Conservation (phyloP, 2,888 invertebrate genomes). For the Epinotia ramella region DNA sequence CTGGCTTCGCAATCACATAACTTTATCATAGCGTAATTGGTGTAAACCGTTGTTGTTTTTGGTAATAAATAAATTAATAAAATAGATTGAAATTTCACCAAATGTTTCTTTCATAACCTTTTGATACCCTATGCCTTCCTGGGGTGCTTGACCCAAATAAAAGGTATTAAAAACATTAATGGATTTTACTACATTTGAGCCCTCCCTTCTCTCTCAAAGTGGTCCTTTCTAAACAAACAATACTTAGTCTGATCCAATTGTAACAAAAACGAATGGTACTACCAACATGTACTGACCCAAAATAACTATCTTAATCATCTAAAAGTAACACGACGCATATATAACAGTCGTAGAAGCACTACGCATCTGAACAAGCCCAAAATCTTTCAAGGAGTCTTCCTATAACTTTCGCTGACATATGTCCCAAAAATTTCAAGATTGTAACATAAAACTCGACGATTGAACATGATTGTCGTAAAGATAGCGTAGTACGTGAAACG, state of each 20-base stretch:
- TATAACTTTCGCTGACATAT: slow-evolving; percentile 16
- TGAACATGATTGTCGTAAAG: neutral
- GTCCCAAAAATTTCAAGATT: slow-evolving; percentile 15
- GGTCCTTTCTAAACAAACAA: slow-evolving; percentile 3
- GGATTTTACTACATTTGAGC: neutral
- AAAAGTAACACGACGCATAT: neutral
- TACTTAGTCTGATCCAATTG: neutral
- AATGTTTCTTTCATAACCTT: no score
- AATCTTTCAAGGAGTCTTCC: neutral
- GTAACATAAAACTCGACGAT: neutral
- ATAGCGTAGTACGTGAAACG: slow-evolving; percentile 1
- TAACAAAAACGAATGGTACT: neutral
- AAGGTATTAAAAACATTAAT: no score
- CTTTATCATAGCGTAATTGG: no score
- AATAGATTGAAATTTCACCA: no score
- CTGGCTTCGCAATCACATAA: no score
- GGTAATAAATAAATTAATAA: no score
- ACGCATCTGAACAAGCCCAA: neutral
- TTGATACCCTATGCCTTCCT: no score
- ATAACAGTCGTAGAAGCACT: slow-evolving; percentile 7
- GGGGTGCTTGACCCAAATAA: no score
- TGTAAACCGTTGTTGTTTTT: no score
- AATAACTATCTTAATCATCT: neutral
- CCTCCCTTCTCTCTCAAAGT: neutral
- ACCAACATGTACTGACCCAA: neutral